Evolutionary conservation across 2,888 invertebrate species (phyloP).

Genomic region (Aphidius colemani): DNA sequence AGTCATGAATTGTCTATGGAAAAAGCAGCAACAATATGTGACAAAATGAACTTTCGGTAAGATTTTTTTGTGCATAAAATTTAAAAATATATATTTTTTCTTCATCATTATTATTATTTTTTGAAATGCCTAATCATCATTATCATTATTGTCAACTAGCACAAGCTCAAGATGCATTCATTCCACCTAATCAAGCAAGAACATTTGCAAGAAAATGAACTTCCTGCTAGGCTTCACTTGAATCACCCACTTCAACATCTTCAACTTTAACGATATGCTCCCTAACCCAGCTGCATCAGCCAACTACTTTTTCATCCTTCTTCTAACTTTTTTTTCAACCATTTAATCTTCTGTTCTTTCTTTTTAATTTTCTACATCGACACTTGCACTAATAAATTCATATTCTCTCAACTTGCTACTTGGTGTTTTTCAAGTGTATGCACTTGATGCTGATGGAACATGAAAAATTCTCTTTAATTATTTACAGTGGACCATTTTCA

Average conservation of each 20-base stretch:
- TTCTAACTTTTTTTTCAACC: slow-evolving; percentile 14
- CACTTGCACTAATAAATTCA: slow-evolving; percentile 27
- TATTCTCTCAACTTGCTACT: slow-evolving; percentile 27
- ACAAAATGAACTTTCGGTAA: slow-evolving; percentile 78
- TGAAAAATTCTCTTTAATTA: neutral
- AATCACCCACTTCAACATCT: slow-evolving; percentile 5
- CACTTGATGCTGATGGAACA: slow-evolving; percentile 26
- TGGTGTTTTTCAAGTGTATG: slow-evolving; percentile 10
- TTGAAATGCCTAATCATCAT: neutral
- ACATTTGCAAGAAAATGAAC: slow-evolving; percentile 38
- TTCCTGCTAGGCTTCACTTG: slow-evolving; percentile 28
- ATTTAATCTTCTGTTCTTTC: slow-evolving; percentile 24
- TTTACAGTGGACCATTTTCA: slow-evolving; percentile 76
- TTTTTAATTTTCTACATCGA: slow-evolving; percentile 14
- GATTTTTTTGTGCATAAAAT: too few relatives aligned
- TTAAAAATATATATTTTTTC: neutral
- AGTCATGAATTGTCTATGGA: slow-evolving; percentile 86
- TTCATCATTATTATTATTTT: neutral
- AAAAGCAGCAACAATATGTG: slow-evolving; percentile 83
- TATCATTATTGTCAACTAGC: slow-evolving; percentile 2
- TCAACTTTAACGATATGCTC: slow-evolving; percentile 28
- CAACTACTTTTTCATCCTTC: slow-evolving; percentile 22
- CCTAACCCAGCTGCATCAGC: slow-evolving; percentile 24
- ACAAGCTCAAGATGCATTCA: slow-evolving; percentile 7
- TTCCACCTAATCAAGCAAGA: slow-evolving; percentile 15